Base-by-base conservation (phyloP, 2,888 invertebrate genomes). In the Xanthorhoe designata region DNA sequence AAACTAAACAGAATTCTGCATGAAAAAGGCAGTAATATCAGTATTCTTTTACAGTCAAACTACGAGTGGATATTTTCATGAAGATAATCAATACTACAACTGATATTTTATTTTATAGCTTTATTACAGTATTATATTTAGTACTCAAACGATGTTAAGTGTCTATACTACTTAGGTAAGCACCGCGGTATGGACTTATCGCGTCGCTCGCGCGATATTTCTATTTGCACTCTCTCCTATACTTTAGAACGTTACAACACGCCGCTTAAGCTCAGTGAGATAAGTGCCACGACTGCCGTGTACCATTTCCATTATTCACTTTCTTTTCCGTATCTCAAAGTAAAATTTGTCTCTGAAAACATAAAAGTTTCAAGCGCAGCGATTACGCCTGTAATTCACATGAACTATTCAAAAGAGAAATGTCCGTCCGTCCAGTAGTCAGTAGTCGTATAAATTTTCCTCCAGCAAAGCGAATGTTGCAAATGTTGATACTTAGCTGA, bases 331-430 rank as follows among this genome's bases (percentile, higher is more conserved):
- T 51, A 58, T 42, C 49, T 18, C 54, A 59, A 59, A 58, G 47
- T 19, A 45, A 45, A 49, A 17, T 47, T 47, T 18, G 19, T 57
- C 54, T 66, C 53, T 68, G 61, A 66, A 70, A 70, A 66, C 42
- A 58, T 59, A 50, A 42, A 50, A 64, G 32, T 58, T 69, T 62
- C 29, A 60, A 70, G 50, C 65, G 38, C 17, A 18, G 50, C 61
- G 58, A 70, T 72, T 69, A 69, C 68, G 51, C 60, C 55, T 58
- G 55, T 64, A 63, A 49, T 66, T 63, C 55, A 45, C 62, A 72
- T 71, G 64, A 78, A 77, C 76, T 76, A 77, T 79, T 75, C 74
- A 75, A 76, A 75, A 75, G 76, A 75, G 75, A 77, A 76, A 77
- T 78, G 74, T 79, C 74, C 76, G 51, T 32, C 64, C 51, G 55